Base-by-base conservation (phyloP, 2,888 invertebrate species). In the Clistopyga incitator region DNA sequence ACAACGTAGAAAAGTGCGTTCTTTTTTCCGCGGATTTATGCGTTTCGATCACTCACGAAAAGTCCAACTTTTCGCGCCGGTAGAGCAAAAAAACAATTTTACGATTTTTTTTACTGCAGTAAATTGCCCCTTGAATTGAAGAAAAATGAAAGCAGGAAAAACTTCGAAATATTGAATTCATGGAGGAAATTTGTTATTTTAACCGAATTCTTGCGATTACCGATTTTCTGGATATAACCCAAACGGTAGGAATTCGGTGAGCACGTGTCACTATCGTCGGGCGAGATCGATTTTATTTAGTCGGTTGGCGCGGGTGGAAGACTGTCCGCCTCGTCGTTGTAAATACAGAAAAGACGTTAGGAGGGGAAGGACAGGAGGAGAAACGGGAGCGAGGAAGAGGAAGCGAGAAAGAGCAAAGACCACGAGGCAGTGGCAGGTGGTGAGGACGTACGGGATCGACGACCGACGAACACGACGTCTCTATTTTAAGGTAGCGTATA, bases 401-500 rank as follows among this genome's bases (percentile, higher is more conserved):
- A 68, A 72, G 61, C 47, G 50, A 52, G 65, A 45, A 23, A 50
- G 78, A 65, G 56, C 47, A 77, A 72, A 70, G 71, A 83, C 78
- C 77, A 78, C 70, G 82, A 80, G 74, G 67, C 64, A 61, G 75
- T 68, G 81, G 82, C 84, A 80, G 85, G 82, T 85, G 85, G 83
- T 81, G 83, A 83, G 72, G 78, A 81, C 83, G 72, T 59, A 78
- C 72, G 82, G 80, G 81, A 80, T 82, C 83, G 83, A 80, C 80
- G 83, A 84, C 83, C 83, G 83, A 78, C 80, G 54, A 78, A 80
- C 80, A 80, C 83, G 80, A 76, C 72, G 77, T 80, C 77, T 84
- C 83, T 84, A 84, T 84, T 84, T 84, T 84, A 68, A 77, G 45
- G 45, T 25, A 42, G 20, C 65, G 54, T 67, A 74, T 25, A 74